phyloP scores from a whole-genome alignment of 1,140 invertebrate genomes.

The Globodera rostochiensis region DNA sequence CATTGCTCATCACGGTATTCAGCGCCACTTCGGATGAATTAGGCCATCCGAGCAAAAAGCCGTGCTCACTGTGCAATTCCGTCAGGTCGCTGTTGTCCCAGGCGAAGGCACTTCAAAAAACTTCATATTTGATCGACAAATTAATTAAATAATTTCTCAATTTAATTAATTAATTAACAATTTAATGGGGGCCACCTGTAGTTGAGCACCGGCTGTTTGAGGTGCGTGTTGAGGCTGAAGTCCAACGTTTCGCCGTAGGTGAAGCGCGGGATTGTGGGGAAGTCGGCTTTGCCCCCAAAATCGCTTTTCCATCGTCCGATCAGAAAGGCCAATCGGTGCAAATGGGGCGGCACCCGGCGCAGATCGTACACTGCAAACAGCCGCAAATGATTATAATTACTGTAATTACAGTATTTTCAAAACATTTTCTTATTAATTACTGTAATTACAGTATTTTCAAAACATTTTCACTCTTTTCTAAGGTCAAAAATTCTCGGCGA shows the following conservation, averaged over 20 bases:
- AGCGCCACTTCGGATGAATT: conserved; percentile 54
- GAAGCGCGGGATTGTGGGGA: conserved; percentile 60
- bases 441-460: not conserved
- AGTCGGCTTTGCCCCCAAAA: conserved; percentile 64
- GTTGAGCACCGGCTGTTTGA: conserved; percentile 54
- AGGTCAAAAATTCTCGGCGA: too few species aligned
- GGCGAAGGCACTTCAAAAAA: conserved; percentile 58
- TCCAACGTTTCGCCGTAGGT: conserved; percentile 64
- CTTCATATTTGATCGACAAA: too few species aligned
- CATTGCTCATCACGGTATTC: conserved; percentile 65
- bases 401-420: not conserved
- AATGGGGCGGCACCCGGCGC: conserved; percentile 42
- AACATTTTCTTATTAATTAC: not conserved
- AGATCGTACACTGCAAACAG: conserved; percentile 58
- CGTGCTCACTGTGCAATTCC: conserved; percentile 62
- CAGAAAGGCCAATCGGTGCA: conserved; percentile 58
- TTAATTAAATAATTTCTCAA: not conserved
- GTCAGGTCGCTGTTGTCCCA: conserved; percentile 63
- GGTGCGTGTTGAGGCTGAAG: conserved; percentile 35
- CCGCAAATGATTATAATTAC: not conserved
- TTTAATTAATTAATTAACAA: not conserved
- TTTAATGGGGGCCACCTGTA: conserved; percentile 51
- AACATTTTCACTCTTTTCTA: too few species aligned
- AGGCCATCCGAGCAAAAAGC: conserved; percentile 51
- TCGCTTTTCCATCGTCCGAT: conserved; percentile 60